phyloP scores from a whole-genome alignment of 2,888 invertebrate species.

The Entomobrya proxima region DNA sequence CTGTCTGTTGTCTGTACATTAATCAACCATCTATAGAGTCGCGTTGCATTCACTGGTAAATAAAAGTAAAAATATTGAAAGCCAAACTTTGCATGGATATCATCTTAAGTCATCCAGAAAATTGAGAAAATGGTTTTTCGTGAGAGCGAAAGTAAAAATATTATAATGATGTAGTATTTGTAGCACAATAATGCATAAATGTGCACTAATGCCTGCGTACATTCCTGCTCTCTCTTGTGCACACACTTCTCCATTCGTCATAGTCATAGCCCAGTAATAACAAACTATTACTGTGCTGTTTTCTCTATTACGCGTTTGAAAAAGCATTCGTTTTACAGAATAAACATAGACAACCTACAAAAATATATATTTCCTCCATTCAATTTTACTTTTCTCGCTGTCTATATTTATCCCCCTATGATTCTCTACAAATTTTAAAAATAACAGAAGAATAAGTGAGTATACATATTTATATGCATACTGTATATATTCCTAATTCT shows the following conservation, averaged over 20 bases:
- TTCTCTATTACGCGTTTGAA: neutral
- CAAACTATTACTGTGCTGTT: conserved; percentile 2
- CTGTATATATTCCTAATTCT: neutral
- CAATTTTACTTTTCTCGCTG: neutral
- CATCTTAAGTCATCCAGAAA: conserved; percentile 52
- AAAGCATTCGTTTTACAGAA: neutral
- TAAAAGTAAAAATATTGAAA: neutral
- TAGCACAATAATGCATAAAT: neutral
- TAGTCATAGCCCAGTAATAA: conserved; percentile 35
- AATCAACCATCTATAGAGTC: too few species aligned
- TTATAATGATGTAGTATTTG: neutral
- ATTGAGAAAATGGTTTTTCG: conserved; percentile 36
- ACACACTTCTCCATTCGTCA: conserved; percentile 38
- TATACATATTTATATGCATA: neutral
- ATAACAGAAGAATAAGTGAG: neutral
- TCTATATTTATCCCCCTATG: neutral
- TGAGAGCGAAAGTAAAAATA: conserved; percentile 21
- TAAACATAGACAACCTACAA: neutral
- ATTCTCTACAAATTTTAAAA: too few species aligned
- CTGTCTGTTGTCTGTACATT: too few species aligned
- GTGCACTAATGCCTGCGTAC: conserved; percentile 2
- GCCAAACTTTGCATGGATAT: neutral
- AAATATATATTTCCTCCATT: conserved; percentile 1
- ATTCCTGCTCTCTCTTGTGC: neutral
- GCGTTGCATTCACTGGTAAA: neutral